Evolutionary conservation across 2,888 invertebrate genomes (phyloP).

Genomic region (Leptarthrus brevirostris): DNA sequence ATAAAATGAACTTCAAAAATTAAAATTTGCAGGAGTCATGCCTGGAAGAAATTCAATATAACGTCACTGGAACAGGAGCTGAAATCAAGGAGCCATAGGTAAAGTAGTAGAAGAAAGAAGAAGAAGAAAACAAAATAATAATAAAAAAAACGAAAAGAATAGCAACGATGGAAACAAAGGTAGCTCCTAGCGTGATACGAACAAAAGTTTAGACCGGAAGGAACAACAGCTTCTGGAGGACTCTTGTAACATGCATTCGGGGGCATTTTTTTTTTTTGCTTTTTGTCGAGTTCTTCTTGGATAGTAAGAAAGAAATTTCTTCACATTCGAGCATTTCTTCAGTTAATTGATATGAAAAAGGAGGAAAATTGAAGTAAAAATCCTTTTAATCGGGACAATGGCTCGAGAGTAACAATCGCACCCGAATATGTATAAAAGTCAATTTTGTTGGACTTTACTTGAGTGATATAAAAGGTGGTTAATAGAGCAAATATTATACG

Average conservation of each 20-base stretch:
- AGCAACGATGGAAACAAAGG: slow-evolving; percentile 6
- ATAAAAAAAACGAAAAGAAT: slow-evolving; percentile 6
- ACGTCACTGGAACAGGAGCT: too few species aligned
- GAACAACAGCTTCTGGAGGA: slow-evolving; percentile 28
- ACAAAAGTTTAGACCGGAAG: slow-evolving; percentile 6
- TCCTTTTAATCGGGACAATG: background rate
- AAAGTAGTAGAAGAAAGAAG: background rate
- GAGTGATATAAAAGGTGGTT: too few species aligned
- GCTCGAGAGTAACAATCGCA: background rate
- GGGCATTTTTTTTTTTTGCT: background rate
- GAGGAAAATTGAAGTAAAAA: background rate
- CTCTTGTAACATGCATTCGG: slow-evolving; percentile 19
- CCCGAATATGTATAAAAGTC: too few species aligned
- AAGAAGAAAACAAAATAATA: too few species aligned
- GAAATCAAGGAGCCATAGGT: slow-evolving; percentile 38
- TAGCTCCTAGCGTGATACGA: background rate
- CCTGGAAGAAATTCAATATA: slow-evolving; percentile 19
- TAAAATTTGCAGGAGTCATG: slow-evolving; percentile 25
- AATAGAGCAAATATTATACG: too few species aligned
- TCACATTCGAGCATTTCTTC: background rate
- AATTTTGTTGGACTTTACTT: too few species aligned
- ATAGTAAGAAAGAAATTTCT: background rate
- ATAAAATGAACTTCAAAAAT: slow-evolving; percentile 22
- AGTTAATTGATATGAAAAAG: background rate
- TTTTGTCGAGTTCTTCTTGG: slow-evolving; percentile 1